Percentiles rank a stretch among this genome's conserved stretches.
These are phyloP conservation scores for Gambusia holbrooki DNA, from an alignment of 2,113 vertebrate genomes.

Conservation along the genomic window DNA sequence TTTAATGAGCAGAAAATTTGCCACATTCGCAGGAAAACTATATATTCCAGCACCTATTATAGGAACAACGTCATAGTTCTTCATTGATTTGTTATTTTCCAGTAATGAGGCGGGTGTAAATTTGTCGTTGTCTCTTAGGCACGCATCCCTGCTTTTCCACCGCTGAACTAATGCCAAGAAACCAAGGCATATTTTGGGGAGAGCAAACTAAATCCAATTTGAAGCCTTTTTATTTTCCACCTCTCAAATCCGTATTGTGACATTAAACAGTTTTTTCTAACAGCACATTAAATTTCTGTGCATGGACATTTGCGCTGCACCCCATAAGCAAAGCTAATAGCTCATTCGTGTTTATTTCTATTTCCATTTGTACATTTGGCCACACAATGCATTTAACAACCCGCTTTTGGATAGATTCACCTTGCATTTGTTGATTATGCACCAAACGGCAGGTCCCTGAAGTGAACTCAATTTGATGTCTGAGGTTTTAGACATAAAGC, in stretches of 20 bases:
- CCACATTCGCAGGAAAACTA: too few species aligned
- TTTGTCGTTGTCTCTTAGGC: not conserved
- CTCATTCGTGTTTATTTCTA: constrained; percentile 5
- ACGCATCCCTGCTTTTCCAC: not conserved
- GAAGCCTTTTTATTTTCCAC: constrained; percentile 34
- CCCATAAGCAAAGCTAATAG: constrained; percentile 19
- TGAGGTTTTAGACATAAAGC: constrained; percentile 31
- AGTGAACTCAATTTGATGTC: constrained; percentile 14
- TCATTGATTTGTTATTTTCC: constrained; percentile 2
- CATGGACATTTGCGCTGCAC: constrained; percentile 2
- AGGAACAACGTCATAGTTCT: not conserved
- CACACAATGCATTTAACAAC: constrained; percentile 16
- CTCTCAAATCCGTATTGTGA: constrained; percentile 24
- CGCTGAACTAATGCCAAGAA: constrained; percentile 17
- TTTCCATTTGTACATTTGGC: constrained; percentile 21
- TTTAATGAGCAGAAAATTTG: too few species aligned
- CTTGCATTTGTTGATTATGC: constrained; percentile 11
- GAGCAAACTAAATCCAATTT: constrained; percentile 33
- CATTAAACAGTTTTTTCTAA: constrained; percentile 20
- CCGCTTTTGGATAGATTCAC: constrained; percentile 19
- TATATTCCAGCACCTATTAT: not conserved
- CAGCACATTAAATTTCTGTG: constrained; percentile 15
- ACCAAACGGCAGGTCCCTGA: constrained; percentile 11
- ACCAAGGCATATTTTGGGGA: not conserved
- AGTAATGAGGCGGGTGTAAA: constrained; percentile 1